Evolutionary conservation across 64 coral and sea anemone genomes (phyloP).

Genomic region (Stichodactyla helianthus): DNA sequence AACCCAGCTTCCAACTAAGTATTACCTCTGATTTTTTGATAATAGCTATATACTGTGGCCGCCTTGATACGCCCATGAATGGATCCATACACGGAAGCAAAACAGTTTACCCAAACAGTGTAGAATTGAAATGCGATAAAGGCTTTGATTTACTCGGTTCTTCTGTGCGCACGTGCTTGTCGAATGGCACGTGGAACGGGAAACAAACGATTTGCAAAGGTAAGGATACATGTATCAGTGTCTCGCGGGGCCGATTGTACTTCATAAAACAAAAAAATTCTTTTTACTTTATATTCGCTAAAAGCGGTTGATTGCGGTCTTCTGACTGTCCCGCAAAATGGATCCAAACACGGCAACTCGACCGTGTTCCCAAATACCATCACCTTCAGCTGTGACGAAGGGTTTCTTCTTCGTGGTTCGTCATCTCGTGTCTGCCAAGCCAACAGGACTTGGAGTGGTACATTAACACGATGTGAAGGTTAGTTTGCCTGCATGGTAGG

Average conservation of each 20-base stretch:
- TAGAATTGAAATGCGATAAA: conserved; percentile 39
- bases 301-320: conserved; percentile 56
- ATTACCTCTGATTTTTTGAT: neutral
- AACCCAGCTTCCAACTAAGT: too few relatives aligned
- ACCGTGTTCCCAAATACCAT: conserved; percentile 3
- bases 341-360: neutral
- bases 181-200: conserved; percentile 49
- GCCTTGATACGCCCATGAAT: conserved; percentile 28
- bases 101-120: conserved; percentile 33
- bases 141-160: conserved; percentile 33
- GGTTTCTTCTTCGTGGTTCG: conserved; percentile 38
- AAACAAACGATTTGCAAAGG: conserved; percentile 35
- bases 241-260: too few relatives aligned
- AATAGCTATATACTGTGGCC: conserved; percentile 63
- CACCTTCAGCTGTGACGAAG: conserved; percentile 15
- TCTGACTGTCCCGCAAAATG: conserved; percentile 45
- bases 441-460: conserved; percentile 40
- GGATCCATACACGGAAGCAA: conserved; percentile 22
- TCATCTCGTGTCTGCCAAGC: neutral
- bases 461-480: conserved; percentile 13
- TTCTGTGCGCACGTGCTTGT: conserved; percentile 21
- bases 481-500: neutral
- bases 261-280: neutral
- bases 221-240: neutral
- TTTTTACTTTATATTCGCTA: neutral